Evolutionary conservation across 2,888 invertebrate genomes (phyloP).

Genomic region (Lordiphosa andalusiaca): DNA sequence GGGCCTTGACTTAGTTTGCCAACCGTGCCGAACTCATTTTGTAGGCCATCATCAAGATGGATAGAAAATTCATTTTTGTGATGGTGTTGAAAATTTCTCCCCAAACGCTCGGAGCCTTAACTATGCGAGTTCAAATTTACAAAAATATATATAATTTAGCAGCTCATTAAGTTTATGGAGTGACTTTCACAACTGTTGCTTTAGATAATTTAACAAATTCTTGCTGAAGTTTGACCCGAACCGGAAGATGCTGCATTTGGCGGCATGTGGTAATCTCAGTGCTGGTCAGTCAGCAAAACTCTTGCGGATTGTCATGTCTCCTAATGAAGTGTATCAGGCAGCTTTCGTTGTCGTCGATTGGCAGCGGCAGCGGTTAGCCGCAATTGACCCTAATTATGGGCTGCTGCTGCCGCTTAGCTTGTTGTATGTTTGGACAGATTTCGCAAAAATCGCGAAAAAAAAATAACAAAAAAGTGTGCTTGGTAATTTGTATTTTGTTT

Average conservation of each 20-base stretch:
- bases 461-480: constrained; percentile 30
- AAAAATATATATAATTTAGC: constrained; percentile 27
- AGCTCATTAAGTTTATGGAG: constrained; percentile 31
- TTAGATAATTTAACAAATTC: constrained; percentile 19
- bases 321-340: constrained; percentile 47
- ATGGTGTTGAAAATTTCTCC: constrained; percentile 7
- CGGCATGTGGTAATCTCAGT: constrained; percentile 15
- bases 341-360: constrained; percentile 31
- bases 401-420: constrained; percentile 27
- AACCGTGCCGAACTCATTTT: constrained; percentile 31
- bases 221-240: no score
- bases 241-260: no score
- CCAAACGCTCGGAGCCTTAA: constrained; percentile 1
- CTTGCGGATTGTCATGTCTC: constrained; percentile 44
- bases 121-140: neutral
- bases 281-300: constrained; percentile 21
- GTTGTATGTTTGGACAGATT: constrained; percentile 30
- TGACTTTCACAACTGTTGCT: constrained; percentile 28
- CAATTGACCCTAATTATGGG: constrained; percentile 59
- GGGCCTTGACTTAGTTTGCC: constrained; percentile 37
- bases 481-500: constrained; percentile 41
- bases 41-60: constrained; percentile 19
- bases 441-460: constrained; percentile 18
- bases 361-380: constrained; percentile 40
- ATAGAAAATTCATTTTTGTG: constrained; percentile 7